Base-by-base conservation (phyloP, 2,113 vertebrate genomes). In the Mobula hypostoma region DNA sequence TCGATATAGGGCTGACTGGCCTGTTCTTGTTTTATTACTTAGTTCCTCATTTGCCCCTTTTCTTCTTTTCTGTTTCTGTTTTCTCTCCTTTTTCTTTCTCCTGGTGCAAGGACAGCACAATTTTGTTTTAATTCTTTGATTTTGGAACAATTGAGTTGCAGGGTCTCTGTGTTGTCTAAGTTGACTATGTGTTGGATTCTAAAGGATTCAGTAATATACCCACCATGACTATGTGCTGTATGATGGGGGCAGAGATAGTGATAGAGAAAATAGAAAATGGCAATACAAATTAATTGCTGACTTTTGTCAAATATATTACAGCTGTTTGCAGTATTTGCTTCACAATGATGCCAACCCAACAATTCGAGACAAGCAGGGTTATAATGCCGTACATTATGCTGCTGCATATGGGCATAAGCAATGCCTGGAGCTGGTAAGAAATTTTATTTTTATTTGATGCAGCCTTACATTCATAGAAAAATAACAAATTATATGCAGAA, bases 371-470 rank as follows among this genome's bases (percentile, higher is more conserved):
- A 98, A 98, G 93, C 98, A 99, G 95, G 98, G 99, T 0, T 99
- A 99, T 96, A 99, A 97, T 83, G 97, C 98, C 0, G 96, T 99
- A 61, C 98, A 99, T 95, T 99, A 99, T 0, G 98, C 99, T 72
- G 98, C 99, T 90, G 99, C 99, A 19, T 99, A 98, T 0, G 99
- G 99, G 94, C 99, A 99, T 96, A 96, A 98, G 77, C 98, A 98
- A 94, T 98, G 98, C 95, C 95, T 99, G 96, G 98, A 99, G 94
- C 95, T 99, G 98, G 99, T 99, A 95, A 97, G 97, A 96, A 58
- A 79, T 95, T 94, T 2, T 36, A 29, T 19, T 9, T 36, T 87
- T 32, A 27, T 94, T 40, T 94, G 12, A 94, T 63, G 77, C 24
- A 19, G 1, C 24, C 12, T 58, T 94, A 0, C 9, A 7, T 74